Evolutionary conservation across 35 echinoderm and acorn worm species (phyloP), one percentile per base, ranked within the genome.

Genomic region (Hemicentrotus pulcherrimus): DNA sequence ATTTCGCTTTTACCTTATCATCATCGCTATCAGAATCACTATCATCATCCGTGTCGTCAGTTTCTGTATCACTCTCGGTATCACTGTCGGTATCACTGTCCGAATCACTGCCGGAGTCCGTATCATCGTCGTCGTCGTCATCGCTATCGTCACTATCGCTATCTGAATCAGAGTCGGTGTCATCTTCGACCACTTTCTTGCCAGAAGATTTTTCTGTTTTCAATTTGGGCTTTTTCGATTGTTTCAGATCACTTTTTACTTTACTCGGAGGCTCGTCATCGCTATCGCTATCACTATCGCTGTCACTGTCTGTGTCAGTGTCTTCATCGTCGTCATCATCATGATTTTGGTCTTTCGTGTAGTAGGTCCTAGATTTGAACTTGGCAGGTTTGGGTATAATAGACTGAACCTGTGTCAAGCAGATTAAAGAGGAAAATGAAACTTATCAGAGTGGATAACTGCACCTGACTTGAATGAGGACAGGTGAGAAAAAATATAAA

Each of bases 291-390:
- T 90, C 88, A 46, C 46, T 32, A 41, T 89, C 87, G 87, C 45
- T 47, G 9, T 90, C 88, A 32, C 88, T 90, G 46, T 90, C 87
- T 6, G 86, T 13, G 30, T 92, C 91, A 11, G 6, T 33, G 16
- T 93, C 91, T 6, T 47, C 91, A 31, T 48, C 30, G 16, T 93
- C 91, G 91, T 58, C 91, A 58, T 93, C 48, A 50, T 93, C 48
- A 47, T 93, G 91, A 58, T 2, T 47, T 93, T 93, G 91, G 91
- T 93, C 91, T 47, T 93, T 93, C 14, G n/a, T 93, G 91, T 93
- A 93, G 24, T 50, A 58, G 14, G 91, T 22, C 91, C 48, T 93
- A 14, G 47, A n/a, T 47, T 58, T 93, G 16, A 31, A 31, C n/a
- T 93, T 93, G 16, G 88, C 12, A 41, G 45, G 30, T 15, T 47